Evolutionary conservation across 2,888 invertebrate species (phyloP).

Genomic region (Asteroscopus sphinx): DNA sequence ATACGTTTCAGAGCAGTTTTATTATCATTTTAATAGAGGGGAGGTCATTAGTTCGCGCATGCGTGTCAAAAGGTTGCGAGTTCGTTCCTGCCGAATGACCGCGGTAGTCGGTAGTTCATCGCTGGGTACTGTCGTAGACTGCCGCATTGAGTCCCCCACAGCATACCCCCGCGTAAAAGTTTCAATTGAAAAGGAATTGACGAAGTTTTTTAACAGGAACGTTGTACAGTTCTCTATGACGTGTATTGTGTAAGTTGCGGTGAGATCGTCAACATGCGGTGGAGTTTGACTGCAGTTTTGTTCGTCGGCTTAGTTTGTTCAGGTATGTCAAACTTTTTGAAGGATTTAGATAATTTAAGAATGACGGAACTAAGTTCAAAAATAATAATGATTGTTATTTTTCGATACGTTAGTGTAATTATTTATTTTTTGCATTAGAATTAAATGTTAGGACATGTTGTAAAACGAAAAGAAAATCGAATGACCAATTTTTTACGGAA

Average conservation of each 20-base stretch:
- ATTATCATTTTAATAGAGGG: slow-evolving; percentile 48
- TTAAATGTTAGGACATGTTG: too few relatives aligned
- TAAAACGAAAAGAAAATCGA: too few relatives aligned
- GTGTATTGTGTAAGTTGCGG: slow-evolving; percentile 70
- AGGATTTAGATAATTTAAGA: neutral
- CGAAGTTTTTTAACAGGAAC: slow-evolving; percentile 46
- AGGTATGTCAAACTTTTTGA: slow-evolving; percentile 64
- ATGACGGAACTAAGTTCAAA: too few relatives aligned
- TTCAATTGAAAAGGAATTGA: slow-evolving; percentile 50
- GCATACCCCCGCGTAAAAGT: slow-evolving; percentile 72
- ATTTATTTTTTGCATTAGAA: too few relatives aligned
- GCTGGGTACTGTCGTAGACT: slow-evolving; percentile 64
- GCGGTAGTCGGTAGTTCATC: slow-evolving; percentile 72
- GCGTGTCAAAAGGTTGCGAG: slow-evolving; percentile 75
- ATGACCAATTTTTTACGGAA: too few relatives aligned
- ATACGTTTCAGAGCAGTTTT: slow-evolving; percentile 37
- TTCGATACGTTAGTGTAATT: too few relatives aligned
- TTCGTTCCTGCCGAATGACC: slow-evolving; percentile 62
- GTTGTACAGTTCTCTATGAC: slow-evolving; percentile 60
- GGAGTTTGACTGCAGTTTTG: slow-evolving; percentile 69
- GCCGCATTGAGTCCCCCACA: slow-evolving; percentile 62
- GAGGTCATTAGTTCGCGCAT: slow-evolving; percentile 72
- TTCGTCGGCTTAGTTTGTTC: slow-evolving; percentile 69
- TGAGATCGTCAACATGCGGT: slow-evolving; percentile 74
- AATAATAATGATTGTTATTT: too few relatives aligned